These are phyloP conservation scores for Echinarachnius parma DNA, from an alignment of 53 echinoderm and acorn worm genomes.

Conservation along the genomic window DNA sequence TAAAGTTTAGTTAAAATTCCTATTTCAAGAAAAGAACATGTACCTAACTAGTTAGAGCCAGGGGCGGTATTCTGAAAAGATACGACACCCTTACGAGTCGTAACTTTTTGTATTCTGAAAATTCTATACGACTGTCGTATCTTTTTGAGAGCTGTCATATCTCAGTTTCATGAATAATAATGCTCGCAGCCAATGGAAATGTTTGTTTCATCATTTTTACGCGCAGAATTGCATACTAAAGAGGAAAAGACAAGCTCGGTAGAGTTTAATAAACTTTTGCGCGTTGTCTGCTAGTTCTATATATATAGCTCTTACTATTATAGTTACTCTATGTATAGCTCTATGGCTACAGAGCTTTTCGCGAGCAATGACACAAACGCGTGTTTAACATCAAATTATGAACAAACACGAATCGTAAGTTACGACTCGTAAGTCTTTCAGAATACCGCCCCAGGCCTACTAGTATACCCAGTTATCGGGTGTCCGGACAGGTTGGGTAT, in stretches of 20 bases:
- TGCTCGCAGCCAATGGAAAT: constrained; percentile 4
- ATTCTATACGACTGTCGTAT: constrained; percentile 14
- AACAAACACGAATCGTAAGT: constrained; percentile 4
- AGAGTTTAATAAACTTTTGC: constrained; percentile 3
- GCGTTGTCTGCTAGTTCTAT: constrained; percentile 4
- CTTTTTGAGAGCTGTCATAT: constrained; percentile 11
- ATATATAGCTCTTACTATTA: too few species aligned
- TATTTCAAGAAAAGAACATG: constrained; percentile 14
- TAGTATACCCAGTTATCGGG: constrained; percentile 4
- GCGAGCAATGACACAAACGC: constrained; percentile 4
- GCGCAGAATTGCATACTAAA: constrained; percentile 4
- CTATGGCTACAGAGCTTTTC: constrained; percentile 4
- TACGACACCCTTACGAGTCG: constrained; percentile 13
- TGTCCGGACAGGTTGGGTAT: too few species aligned
- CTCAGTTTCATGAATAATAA: constrained; percentile 10
- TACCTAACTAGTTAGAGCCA: constrained; percentile 14
- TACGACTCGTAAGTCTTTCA: constrained; percentile 4
- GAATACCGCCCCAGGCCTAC: constrained; percentile 4
- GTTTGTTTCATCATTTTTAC: not conserved
- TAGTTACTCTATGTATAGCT: constrained; percentile 4
- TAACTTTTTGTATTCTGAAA: constrained; percentile 14
- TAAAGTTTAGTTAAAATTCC: constrained; percentile 9
- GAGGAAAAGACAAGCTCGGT: not conserved
- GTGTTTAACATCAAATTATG: constrained; percentile 3
- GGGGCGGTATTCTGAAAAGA: constrained; percentile 14